Conservation (phyloP, 2,113 vertebrate genomes). For the Proterorhinus semilunaris region DNA sequence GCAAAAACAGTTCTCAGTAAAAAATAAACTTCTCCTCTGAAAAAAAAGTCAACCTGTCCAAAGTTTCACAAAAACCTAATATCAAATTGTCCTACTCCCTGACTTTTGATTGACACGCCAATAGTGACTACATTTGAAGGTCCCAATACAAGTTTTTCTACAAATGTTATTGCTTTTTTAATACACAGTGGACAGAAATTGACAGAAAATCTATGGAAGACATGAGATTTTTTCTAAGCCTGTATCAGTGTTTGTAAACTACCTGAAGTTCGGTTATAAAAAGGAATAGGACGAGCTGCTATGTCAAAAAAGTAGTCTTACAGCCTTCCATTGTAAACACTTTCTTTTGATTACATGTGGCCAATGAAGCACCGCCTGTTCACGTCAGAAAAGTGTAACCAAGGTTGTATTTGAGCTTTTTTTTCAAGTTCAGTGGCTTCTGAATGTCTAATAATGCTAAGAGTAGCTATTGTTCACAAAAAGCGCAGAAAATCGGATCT, state of each 20-base stretch:
- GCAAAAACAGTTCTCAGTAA: slow-evolving; percentile 34
- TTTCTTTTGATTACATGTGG: slow-evolving; percentile 73
- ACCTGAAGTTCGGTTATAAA: slow-evolving; percentile 80
- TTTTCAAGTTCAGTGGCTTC: slow-evolving; percentile 76
- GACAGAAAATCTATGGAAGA: slow-evolving; percentile 79
- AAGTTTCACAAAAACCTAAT: slow-evolving; percentile 71
- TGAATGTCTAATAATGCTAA: slow-evolving; percentile 78
- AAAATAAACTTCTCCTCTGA: slow-evolving; percentile 24
- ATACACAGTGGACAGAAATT: slow-evolving; percentile 79
- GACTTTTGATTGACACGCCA: slow-evolving; percentile 66
- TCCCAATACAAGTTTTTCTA: slow-evolving; percentile 62
- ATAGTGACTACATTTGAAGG: slow-evolving; percentile 62
- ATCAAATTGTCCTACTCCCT: slow-evolving; percentile 71
- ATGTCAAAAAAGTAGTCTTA: slow-evolving; percentile 79
- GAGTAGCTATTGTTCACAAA: slow-evolving; percentile 79
- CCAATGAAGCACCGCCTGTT: slow-evolving; percentile 57
- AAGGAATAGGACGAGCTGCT: slow-evolving; percentile 75
- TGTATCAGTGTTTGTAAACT: slow-evolving; percentile 84
- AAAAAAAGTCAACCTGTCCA: slow-evolving; percentile 83
- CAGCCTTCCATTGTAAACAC: slow-evolving; percentile 80
- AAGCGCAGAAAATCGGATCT: slow-evolving; percentile 47
- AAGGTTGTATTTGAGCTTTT: slow-evolving; percentile 80
- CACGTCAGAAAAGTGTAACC: slow-evolving; percentile 71
- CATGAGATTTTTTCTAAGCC: slow-evolving; percentile 74
- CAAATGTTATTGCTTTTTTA: slow-evolving; percentile 80